Evolutionary conservation across 2,113 vertebrate species (phyloP).

Genomic region (Neogale vison): DNA sequence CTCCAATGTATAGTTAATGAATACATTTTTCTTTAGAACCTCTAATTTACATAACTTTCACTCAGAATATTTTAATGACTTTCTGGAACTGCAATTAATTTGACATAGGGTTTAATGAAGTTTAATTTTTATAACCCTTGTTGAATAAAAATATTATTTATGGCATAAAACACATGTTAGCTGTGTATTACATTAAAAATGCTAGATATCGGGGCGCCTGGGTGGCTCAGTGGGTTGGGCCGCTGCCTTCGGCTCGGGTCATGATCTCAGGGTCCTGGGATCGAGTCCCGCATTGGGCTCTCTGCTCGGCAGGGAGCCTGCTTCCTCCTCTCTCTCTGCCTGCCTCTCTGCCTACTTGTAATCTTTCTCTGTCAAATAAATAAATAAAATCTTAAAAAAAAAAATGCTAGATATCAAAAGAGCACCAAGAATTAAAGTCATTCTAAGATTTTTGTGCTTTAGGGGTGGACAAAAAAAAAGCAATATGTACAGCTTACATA

Average conservation of each 20-base stretch:
- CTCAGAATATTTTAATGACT: constrained; percentile 64
- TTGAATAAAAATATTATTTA: constrained; percentile 56
- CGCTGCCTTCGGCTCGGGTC: too few species aligned
- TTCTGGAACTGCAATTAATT: constrained; percentile 59
- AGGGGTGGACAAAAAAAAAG: background rate
- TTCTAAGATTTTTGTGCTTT: background rate
- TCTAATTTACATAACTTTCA: constrained; percentile 26
- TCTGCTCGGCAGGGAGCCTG: too few species aligned
- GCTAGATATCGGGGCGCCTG: too few species aligned
- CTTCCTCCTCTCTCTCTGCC: too few species aligned
- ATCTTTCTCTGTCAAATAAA: too few species aligned
- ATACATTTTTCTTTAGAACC: constrained; percentile 33
- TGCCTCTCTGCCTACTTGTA: too few species aligned
- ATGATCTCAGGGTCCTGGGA: too few species aligned
- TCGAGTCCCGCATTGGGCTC: too few species aligned
- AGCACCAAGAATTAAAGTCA: background rate
- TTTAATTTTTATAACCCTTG: constrained; percentile 59
- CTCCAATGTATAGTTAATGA: background rate
- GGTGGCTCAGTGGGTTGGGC: too few species aligned
- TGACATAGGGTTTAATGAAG: constrained; percentile 45
- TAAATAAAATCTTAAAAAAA: too few species aligned
- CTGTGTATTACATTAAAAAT: background rate
- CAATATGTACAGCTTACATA: constrained; percentile 76
- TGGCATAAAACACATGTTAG: background rate
- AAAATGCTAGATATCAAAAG: background rate